These are phyloP conservation scores for Rhizomys pruinosus DNA, from an alignment of 2,113 vertebrate species.

Conservation along the genomic window DNA sequence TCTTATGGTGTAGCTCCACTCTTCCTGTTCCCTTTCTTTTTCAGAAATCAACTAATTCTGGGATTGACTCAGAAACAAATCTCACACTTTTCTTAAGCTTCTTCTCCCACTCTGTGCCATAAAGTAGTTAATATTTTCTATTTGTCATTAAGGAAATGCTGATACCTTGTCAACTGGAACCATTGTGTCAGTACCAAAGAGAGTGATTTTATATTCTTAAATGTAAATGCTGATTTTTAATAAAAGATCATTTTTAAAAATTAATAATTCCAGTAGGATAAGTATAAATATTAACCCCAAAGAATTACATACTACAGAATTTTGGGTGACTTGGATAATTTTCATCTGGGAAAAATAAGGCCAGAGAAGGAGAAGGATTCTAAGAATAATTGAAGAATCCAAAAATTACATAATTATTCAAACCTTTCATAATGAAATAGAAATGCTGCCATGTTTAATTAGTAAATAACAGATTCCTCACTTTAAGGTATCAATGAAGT, in stretches of 20 bases:
- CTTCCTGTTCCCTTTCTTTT: neutral
- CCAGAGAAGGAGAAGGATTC: too few relatives aligned
- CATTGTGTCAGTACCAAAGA: neutral
- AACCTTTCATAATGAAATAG: neutral
- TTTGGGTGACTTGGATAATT: neutral
- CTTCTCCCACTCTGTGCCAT: neutral
- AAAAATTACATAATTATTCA: neutral
- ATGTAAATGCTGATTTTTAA: neutral
- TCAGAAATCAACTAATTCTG: neutral
- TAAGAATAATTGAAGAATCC: too few relatives aligned
- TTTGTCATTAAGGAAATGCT: neutral
- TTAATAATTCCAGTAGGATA: conserved; percentile 4
- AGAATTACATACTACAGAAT: neutral
- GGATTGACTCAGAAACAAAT: neutral
- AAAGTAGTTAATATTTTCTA: conserved; percentile 6
- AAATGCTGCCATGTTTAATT: conserved; percentile 23
- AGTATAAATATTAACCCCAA: neutral
- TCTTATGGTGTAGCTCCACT: neutral
- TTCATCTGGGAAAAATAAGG: too few relatives aligned
- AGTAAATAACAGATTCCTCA: neutral
- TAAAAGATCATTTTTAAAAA: conserved; percentile 15
- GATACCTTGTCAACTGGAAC: neutral
- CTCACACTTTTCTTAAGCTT: neutral
- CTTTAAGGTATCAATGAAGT: neutral
- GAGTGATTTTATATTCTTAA: neutral